Evolutionary conservation across 2,888 invertebrate species (phyloP).

Genomic region (Chorisops tibialis): DNA sequence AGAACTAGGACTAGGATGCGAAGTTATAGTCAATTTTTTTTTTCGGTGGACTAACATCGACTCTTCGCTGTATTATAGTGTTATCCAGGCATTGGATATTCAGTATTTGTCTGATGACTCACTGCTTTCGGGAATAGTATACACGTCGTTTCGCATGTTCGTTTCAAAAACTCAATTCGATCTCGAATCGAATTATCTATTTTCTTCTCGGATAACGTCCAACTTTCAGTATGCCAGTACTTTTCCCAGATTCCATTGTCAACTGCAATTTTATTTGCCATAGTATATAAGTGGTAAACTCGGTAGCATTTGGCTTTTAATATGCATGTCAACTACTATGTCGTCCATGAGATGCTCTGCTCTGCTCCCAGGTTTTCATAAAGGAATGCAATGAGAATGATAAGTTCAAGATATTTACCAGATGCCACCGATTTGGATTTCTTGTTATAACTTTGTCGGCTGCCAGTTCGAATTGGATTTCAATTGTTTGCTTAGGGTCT

Average conservation of each 20-base stretch:
- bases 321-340: constrained; percentile 23
- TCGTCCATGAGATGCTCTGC: not conserved
- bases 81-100: no score
- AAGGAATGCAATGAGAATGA: not conserved
- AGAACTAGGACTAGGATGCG: not conserved
- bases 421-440: constrained; percentile 14
- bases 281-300: constrained; percentile 15
- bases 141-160: not conserved
- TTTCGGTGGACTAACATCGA: no score
- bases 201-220: constrained; percentile 12
- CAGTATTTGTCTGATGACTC: no score
- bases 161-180: constrained; percentile 17
- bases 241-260: constrained; percentile 3
- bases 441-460: constrained; percentile 11
- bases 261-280: constrained; percentile 13
- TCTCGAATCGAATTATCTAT: constrained; percentile 22
- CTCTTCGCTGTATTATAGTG: no score
- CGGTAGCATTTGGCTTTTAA: constrained; percentile 23
- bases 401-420: not conserved
- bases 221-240: not conserved
- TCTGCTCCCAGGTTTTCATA: not conserved
- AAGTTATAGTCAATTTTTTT: no score
- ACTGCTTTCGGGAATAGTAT: no score
- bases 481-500: not conserved
- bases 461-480: constrained; percentile 7